These are phyloP conservation scores for Rhynchophorus ferrugineus DNA, from an alignment of 1,140 invertebrate species.

Conservation along the genomic window DNA sequence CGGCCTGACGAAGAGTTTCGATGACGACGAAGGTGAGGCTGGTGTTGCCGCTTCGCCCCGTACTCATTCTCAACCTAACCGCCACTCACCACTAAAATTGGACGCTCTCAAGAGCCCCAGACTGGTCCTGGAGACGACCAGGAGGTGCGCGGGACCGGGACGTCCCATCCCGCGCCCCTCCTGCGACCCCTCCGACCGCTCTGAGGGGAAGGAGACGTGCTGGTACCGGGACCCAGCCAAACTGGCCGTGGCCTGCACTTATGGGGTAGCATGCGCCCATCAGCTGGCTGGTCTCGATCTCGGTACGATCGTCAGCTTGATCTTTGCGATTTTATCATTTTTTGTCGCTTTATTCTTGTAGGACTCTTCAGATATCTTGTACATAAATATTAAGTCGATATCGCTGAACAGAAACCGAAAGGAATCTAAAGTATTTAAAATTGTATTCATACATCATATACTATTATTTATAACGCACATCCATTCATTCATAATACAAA, in stretches of 20 bases:
- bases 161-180: background rate
- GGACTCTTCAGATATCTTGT: too few relatives aligned
- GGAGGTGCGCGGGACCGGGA: constrained; percentile 6
- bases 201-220: constrained; percentile 1
- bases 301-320: constrained; percentile 56
- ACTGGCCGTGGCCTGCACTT: constrained; percentile 56
- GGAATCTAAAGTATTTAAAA: too few relatives aligned
- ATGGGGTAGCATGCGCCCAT: constrained; percentile 55
- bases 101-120: constrained; percentile 36
- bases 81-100: constrained; percentile 1
- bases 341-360: constrained; percentile 49
- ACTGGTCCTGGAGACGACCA: constrained; percentile 31
- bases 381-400: too few relatives aligned
- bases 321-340: constrained; percentile 61
- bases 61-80: background rate
- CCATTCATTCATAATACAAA: too few relatives aligned
- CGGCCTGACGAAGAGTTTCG: constrained; percentile 28
- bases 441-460: too few relatives aligned
- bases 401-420: too few relatives aligned
- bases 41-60: constrained; percentile 7
- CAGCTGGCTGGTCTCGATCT: constrained; percentile 57
- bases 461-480: too few relatives aligned
- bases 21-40: constrained; percentile 29
- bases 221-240: constrained; percentile 50
- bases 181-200: background rate